Percentiles rank a stretch among this genome's conserved stretches.
Evolutionary conservation across 2,113 vertebrate genomes (phyloP).

Genomic region (Amazona vittata): DNA sequence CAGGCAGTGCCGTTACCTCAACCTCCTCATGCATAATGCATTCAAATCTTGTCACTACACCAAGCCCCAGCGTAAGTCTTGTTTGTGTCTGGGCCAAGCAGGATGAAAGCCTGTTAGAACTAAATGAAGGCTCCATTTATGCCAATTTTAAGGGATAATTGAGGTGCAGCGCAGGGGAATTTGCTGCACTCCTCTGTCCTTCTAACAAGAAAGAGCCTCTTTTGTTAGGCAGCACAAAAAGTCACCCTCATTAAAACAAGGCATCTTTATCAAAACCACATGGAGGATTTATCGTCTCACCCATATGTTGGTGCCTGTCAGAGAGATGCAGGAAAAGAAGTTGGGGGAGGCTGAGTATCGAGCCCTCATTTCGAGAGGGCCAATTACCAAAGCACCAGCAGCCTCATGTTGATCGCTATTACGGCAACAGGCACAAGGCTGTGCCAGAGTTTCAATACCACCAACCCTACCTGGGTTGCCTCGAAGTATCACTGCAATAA

Average conservation of each 20-base stretch:
- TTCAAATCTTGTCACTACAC: not conserved
- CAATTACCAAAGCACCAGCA: not conserved
- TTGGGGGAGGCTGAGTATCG: not conserved
- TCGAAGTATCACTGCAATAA: slow-evolving; percentile 23
- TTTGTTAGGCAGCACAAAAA: slow-evolving; percentile 22
- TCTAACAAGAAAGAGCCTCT: not conserved
- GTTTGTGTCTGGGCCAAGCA: slow-evolving; percentile 42
- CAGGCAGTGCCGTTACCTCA: not conserved
- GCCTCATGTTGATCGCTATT: not conserved
- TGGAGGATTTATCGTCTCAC: not conserved
- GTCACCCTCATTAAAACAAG: slow-evolving; percentile 16
- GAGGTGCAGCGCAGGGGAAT: slow-evolving; percentile 32
- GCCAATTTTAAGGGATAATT: slow-evolving; percentile 41
- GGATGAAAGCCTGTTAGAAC: slow-evolving; percentile 46
- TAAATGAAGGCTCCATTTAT: not conserved
- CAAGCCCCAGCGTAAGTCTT: not conserved
- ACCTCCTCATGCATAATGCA: not conserved
- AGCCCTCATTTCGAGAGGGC: not conserved
- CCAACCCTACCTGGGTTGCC: slow-evolving; percentile 41
- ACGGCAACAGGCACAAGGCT: not conserved
- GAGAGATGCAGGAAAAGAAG: not conserved
- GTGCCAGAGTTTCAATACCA: not conserved
- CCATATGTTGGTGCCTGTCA: not conserved
- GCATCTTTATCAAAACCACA: not conserved
- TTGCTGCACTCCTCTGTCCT: slow-evolving; percentile 33